Base-by-base conservation (phyloP, 2,113 vertebrate genomes). In the Columba livia region DNA sequence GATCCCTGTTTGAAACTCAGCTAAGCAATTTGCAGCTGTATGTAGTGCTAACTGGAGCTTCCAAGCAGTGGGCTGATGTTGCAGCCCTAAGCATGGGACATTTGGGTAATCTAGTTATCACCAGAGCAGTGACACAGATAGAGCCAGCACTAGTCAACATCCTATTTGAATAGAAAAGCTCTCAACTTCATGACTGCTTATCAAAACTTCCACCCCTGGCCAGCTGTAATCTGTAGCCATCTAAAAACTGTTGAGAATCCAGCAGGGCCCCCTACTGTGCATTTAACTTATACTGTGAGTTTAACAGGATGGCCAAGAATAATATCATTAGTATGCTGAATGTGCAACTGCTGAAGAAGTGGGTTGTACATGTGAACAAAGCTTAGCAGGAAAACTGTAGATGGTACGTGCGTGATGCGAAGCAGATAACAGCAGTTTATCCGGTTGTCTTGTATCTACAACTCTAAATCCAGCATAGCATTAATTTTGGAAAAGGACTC, bases 231-330 rank as follows among this genome's bases (percentile, higher is more conserved):
- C 69, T 86, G 57, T 64, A 91, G 56, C 85, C 79, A 91, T 94
- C 83, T 90, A 34, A 95, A 95, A 86, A 64, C 79, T 91, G 51
- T 44, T 78, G 83, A 79, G 90, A 80, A 94, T 74, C 88, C 90
- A 79, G 56, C 69, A 89, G 69, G 53, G 53, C 65, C 87, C 83
- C 79, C 90, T 96, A 34, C 77, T 72, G 79, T 93, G 66, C 85
- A 75, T 81, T 82, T 83, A 67, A 89, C 72, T 94, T 91, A 78
- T 3, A 18, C 23, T 80, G 78, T 79, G 90, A 93, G 90, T 92
- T 90, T 93, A 93, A 79, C 93, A 95, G 93, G 88, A 71, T 71
- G n/a, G 72, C 93, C 96, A 96, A 94, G 90, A 96, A 94, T 91
- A 91, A 79, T 84, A 84, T 90, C 67, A n/a, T 89, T 80, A 69